A percentile compares a stretch with the other conserved stretches of the same genome.
Evolutionary conservation across 2,888 invertebrate genomes (phyloP).

Genomic region (Athalia circularis): DNA sequence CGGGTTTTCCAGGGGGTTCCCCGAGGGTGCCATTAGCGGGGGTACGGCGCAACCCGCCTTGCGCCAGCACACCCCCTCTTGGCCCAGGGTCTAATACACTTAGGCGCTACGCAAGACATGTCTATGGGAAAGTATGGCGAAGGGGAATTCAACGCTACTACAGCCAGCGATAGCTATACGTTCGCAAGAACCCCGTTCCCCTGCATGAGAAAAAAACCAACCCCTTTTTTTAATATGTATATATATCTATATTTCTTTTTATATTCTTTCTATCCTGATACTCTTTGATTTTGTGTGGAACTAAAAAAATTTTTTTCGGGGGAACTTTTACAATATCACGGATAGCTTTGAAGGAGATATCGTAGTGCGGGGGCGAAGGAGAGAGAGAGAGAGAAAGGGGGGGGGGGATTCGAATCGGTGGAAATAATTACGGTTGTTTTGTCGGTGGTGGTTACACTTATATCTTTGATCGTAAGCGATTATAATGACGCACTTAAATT

Average conservation of each 20-base stretch:
- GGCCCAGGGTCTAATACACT: constrained; percentile 70
- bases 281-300: too few species aligned
- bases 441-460: constrained; percentile 14
- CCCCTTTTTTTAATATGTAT: too few species aligned
- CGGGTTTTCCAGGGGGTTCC: constrained; percentile 70
- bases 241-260: too few species aligned
- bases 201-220: not conserved
- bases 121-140: constrained; percentile 58
- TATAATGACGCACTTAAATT: constrained; percentile 33
- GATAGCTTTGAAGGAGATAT: too few species aligned
- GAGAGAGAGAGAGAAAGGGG: constrained; percentile 30
- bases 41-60: constrained; percentile 59
- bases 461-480: constrained; percentile 39
- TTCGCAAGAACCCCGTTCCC: not conserved
- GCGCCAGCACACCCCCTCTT: constrained; percentile 38
- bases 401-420: constrained; percentile 25
- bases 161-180: not conserved
- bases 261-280: too few species aligned
- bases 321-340: too few species aligned
- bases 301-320: too few species aligned
- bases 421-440: constrained; percentile 25
- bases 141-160: constrained; percentile 45
- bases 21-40: constrained; percentile 74
- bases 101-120: constrained; percentile 62
- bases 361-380: constrained; percentile 2